Conservation (phyloP, 2,797 vertebrate species). For the Coilia nasus region DNA sequence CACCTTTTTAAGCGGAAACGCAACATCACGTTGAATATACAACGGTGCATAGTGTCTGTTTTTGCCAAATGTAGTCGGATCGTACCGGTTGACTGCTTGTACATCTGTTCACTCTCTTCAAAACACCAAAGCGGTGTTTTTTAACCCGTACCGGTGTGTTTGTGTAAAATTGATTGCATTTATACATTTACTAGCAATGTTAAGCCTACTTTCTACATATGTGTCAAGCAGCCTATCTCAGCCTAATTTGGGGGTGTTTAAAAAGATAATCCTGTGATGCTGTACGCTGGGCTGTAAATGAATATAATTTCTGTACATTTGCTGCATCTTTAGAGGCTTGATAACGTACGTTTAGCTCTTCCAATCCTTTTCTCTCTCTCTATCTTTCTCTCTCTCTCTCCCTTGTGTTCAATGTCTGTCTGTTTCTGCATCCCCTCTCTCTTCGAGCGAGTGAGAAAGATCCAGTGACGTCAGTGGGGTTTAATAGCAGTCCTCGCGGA, state of each 20-base stretch:
- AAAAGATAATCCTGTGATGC: neutral
- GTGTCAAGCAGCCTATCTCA: neutral
- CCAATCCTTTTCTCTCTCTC: too few species aligned
- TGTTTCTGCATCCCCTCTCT: neutral
- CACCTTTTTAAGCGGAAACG: neutral
- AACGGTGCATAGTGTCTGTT: neutral
- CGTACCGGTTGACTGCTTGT: neutral
- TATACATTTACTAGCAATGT: neutral
- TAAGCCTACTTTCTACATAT: neutral
- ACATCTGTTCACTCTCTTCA: neutral
- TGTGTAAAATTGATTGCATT: neutral
- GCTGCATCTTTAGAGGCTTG: too few species aligned
- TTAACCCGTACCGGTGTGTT: neutral
- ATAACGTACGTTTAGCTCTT: too few species aligned
- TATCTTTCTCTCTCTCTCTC: neutral
- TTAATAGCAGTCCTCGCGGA: conserved; percentile 65
- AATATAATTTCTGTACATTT: too few species aligned
- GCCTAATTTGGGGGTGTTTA: neutral
- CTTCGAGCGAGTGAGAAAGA: neutral
- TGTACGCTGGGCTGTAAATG: too few species aligned
- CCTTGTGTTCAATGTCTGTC: neutral
- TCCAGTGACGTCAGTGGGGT: conserved; percentile 66
- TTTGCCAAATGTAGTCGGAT: conserved; percentile 1
- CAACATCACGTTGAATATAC: neutral
- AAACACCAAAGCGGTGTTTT: neutral